Evolutionary conservation across 2,113 vertebrate species (phyloP).

Genomic region (Pongo abelii): DNA sequence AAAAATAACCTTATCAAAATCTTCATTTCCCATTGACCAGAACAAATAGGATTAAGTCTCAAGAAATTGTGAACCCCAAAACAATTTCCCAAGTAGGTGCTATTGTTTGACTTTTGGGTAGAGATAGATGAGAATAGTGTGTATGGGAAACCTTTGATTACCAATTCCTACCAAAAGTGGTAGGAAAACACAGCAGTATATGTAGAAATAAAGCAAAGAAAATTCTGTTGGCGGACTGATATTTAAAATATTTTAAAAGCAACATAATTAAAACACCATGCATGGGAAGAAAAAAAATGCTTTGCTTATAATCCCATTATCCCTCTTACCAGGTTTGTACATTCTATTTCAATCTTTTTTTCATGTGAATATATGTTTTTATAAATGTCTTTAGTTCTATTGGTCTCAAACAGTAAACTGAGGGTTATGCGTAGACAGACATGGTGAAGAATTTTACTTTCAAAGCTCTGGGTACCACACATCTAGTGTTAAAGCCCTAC

Average conservation of each 20-base stretch:
- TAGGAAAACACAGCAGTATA: background rate
- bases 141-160: background rate
- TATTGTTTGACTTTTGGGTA: background rate
- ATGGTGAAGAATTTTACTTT: background rate
- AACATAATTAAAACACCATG: background rate
- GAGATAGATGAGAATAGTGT: background rate
- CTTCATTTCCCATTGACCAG: background rate
- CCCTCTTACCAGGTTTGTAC: background rate
- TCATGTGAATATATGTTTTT: background rate
- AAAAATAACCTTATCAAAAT: constrained; percentile 31
- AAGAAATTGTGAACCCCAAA: background rate
- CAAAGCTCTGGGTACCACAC: background rate
- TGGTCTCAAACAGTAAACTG: background rate
- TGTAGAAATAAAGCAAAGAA: background rate
- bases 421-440: background rate
- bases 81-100: background rate
- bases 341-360: background rate
- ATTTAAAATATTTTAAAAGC: constrained; percentile 40
- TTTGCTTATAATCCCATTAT: background rate
- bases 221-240: background rate
- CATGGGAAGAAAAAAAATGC: background rate
- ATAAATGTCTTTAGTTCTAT: background rate
- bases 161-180: background rate
- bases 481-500: background rate
- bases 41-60: background rate